Percentiles rank a stretch among this genome's conserved stretches.
phyloP scores from a whole-genome alignment of 2,113 vertebrate genomes.

The Elaphurus davidianus region DNA sequence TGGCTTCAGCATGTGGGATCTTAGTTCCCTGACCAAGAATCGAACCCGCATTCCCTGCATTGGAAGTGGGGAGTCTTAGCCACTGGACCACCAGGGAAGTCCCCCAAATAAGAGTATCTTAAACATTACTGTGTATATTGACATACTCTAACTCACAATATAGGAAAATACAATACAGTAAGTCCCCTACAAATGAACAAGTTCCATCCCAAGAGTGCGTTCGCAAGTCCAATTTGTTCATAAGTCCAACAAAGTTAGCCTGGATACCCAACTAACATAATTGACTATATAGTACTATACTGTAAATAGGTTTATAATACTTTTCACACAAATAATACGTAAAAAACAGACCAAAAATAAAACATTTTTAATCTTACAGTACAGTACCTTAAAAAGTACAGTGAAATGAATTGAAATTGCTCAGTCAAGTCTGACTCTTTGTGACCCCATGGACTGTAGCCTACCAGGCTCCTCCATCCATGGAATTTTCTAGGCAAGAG shows the following conservation, averaged over 20 bases:
- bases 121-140: neutral
- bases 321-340: neutral
- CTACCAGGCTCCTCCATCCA: too few species aligned
- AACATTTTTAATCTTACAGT: neutral
- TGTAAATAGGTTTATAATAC: neutral
- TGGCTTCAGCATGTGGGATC: neutral
- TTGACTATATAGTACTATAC: neutral
- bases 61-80: neutral
- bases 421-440: too few species aligned
- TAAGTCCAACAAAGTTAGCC: neutral
- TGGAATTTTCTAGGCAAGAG: too few species aligned
- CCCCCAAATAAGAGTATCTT: neutral
- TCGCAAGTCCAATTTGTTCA: neutral
- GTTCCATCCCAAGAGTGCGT: neutral
- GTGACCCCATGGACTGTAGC: too few species aligned
- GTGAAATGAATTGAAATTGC: neutral
- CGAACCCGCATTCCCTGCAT: accelerated
- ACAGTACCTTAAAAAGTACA: neutral
- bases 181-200: neutral
- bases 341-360: neutral
- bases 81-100: neutral
- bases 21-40: neutral
- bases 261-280: neutral
- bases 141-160: neutral
- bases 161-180: neutral